Evolutionary conservation across 2,888 invertebrate genomes (phyloP).

Genomic region (Volucella inflata): DNA sequence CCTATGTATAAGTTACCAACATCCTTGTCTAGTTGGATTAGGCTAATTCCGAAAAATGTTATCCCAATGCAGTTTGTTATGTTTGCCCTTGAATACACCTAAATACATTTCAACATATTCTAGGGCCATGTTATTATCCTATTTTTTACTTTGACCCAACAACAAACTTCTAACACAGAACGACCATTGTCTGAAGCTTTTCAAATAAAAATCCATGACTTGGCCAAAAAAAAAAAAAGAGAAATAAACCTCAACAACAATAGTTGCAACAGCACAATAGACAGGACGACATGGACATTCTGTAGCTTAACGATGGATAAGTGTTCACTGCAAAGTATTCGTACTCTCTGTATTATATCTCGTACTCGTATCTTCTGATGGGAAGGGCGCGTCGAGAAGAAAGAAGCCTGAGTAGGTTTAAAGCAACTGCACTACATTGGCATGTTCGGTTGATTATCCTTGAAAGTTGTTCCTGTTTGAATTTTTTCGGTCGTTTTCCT

Average conservation of each 20-base stretch:
- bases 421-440: constrained; percentile 53
- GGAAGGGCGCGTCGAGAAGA: not conserved
- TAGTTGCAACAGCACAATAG: constrained; percentile 40
- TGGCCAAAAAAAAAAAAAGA: constrained; percentile 58
- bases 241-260: constrained; percentile 9
- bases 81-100: not conserved
- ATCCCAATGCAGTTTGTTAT: constrained; percentile 24
- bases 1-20: not conserved
- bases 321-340: constrained; percentile 57
- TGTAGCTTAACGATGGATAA: constrained; percentile 64
- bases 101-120: constrained; percentile 33
- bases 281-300: constrained; percentile 40
- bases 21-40: constrained; percentile 6
- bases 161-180: constrained; percentile 31
- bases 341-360: constrained; percentile 55
- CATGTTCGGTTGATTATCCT: constrained; percentile 73
- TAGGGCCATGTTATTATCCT: constrained; percentile 21
- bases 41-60: constrained; percentile 34
- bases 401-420: constrained; percentile 44
- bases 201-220: constrained; percentile 66
- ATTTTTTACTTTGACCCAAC: constrained; percentile 9
- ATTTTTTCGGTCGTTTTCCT: constrained; percentile 23
- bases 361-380: constrained; percentile 40
- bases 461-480: constrained; percentile 56
- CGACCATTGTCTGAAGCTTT: constrained; percentile 47